Conservation (phyloP, 2,888 invertebrate species). For the Trichacis sp. region DNA sequence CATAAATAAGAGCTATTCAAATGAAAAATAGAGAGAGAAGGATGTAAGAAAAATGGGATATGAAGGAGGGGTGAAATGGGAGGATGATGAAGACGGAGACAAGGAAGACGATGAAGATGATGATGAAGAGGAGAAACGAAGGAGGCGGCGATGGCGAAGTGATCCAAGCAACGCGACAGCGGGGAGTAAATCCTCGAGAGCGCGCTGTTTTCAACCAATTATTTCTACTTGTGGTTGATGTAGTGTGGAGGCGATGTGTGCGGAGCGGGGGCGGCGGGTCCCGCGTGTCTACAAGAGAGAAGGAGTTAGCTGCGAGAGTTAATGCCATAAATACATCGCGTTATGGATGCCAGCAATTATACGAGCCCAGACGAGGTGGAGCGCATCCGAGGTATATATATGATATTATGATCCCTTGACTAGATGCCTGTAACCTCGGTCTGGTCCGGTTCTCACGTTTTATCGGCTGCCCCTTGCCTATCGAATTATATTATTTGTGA, state of each 20-base stretch:
- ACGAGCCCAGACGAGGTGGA: constrained; percentile 65
- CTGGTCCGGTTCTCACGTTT: constrained; percentile 62
- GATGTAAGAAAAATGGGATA: constrained; percentile 22
- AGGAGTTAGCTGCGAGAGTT: constrained; percentile 68
- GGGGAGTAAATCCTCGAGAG: constrained; percentile 66
- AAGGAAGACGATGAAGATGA: constrained; percentile 23
- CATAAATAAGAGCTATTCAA: constrained; percentile 64
- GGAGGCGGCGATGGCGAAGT: constrained; percentile 57
- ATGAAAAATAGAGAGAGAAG: constrained; percentile 38
- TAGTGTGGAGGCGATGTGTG: constrained; percentile 35
- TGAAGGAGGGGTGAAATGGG: constrained; percentile 33
- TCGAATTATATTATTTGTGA: constrained; percentile 57
- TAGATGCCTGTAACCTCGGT: constrained; percentile 50
- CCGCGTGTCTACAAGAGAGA: too few relatives aligned
- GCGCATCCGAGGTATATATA: constrained; percentile 54
- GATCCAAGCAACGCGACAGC: constrained; percentile 67
- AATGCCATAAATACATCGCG: constrained; percentile 69
- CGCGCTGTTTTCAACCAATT: constrained; percentile 68
- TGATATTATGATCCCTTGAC: constrained; percentile 63
- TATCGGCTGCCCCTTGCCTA: constrained; percentile 53
- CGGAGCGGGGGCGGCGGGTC: constrained; percentile 67
- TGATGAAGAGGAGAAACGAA: constrained; percentile 36
- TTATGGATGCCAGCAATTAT: constrained; percentile 70
- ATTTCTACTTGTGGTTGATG: constrained; percentile 71
- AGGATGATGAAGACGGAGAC: constrained; percentile 32